These are phyloP conservation scores for Anguilla japonica DNA, from an alignment of 2,113 vertebrate genomes.

Conservation along the genomic window DNA sequence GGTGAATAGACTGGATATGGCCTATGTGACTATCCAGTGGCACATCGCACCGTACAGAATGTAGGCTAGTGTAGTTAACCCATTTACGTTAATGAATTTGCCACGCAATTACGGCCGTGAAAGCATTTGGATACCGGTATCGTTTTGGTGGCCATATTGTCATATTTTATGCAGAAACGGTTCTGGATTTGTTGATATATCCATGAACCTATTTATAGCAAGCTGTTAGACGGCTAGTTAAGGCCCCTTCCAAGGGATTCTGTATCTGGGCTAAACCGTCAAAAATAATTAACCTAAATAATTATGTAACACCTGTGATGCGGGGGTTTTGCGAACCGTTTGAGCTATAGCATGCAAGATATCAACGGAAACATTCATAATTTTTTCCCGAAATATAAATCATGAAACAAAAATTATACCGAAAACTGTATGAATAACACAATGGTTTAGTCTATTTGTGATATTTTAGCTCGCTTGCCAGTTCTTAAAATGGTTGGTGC, in stretches of 20 bases:
- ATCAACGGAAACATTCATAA: not conserved
- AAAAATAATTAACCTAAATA: slow-evolving; percentile 12
- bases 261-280: slow-evolving; percentile 6
- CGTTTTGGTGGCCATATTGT: slow-evolving; percentile 7
- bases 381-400: not conserved
- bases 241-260: not conserved
- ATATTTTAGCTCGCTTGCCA: not conserved
- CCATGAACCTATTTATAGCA: not conserved
- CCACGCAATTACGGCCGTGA: not conserved
- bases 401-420: not conserved
- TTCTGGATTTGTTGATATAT: not conserved
- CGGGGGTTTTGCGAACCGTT: not conserved
- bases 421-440: too few relatives aligned
- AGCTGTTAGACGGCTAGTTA: slow-evolving; percentile 3
- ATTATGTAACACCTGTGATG: not conserved
- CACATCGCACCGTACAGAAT: not conserved
- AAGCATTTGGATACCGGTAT: not conserved
- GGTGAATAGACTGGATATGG: not conserved
- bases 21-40: not conserved
- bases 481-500: not conserved
- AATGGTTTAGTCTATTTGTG: not conserved
- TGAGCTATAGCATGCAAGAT: not conserved
- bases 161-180: not conserved
- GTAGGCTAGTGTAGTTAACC: not conserved
- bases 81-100: not conserved